Evolutionary conservation across 1,140 invertebrate genomes (phyloP), one percentile per base, ranked within the genome.

Genomic region (Megalonaias nervosa): DNA sequence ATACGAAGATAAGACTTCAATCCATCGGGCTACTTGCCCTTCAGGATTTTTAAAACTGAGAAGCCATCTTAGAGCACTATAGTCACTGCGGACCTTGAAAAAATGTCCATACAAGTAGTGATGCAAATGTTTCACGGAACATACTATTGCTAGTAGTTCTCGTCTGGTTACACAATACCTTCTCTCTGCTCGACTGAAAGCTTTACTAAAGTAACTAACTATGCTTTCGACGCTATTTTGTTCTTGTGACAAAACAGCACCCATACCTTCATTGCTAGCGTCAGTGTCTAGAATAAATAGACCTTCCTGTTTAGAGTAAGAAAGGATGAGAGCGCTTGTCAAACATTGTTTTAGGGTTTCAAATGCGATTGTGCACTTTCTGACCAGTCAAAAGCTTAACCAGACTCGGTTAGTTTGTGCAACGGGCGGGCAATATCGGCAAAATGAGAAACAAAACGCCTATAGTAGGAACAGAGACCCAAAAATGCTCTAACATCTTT

Each of bases 221-320:
- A 74, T 62, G 56, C 56, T 74, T 74, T 74, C 71, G 9, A 21
- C 16, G 2, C 61, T 38, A 57, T 66, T 13, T 23, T 72, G 71
- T 21, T 62, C 62, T 67, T 74, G 61, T 16, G 61, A 74, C 9
- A 67, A 23, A 17, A 74, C 62, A 23, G 0, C 61, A 23, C 13
- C 48, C 1, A 74, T 26, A 13, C 38, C 71, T 66, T 66, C 15
- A n/a, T 65, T 64, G 2, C 23, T 48, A 0, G 71, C 79, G 61
- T 81, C 79, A 55, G 71, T 74, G 23, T 81, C 75, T 16, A 77
- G 58, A n/a, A n/a, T n/a, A n/a, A 21, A 81, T 6, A 48, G 14
- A 17, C 61, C 15, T n/a, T 71, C 21, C 31, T 57, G 55, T n/a
- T 77, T 56, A 9, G 75, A 67, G 23, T 77, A 77, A 9, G 71